Base-by-base conservation (phyloP, 2,888 invertebrate species). In the Phlogophora meticulosa region DNA sequence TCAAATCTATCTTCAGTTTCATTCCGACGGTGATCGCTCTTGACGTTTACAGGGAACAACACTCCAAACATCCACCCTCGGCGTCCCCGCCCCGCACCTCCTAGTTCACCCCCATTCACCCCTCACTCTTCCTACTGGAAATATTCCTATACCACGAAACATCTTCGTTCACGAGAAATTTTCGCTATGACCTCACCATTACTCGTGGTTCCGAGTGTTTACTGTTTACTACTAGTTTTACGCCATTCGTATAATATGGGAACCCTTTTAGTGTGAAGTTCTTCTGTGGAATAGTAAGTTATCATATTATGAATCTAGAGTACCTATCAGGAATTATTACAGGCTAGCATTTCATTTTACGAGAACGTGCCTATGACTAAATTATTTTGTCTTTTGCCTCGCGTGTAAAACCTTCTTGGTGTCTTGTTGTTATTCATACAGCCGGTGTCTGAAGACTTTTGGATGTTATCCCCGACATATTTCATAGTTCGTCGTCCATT, bases 21-120 rank as follows among this genome's bases (percentile, higher is more conserved):
- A 87, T 87, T 87, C 82, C 83, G 84, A 79, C 85, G 84, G 87
- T 90, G 91, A 93, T 93, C 89, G 87, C 86, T 87, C 88, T 85
- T 91, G 93, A 93, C 93, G 91, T 92, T 92, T 91, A 93, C 93
- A 93, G 88, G 83, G 92, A 92, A 93, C 91, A 90, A 92, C 93
- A 93, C 92, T 93, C 88, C 82, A 78, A 82, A 72, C 82, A 76
- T 53, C 72, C 72, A 65, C 82, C 76, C 75, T 69, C 51, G 57
- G 51, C 66, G 60, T 20, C 62, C 68, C 74, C 62, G 65, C 48
- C 68, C 64, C 63, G 59, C 66, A 10, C 52, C 59, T 40, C 77
- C 57, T 63, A 57, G 32, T 28, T 48, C 17, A n/a, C 57, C 32
- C 59, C 68, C 71, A 72, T 51, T 43, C 63, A 64, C 76, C 78